Conservation (phyloP, 2,888 invertebrate species). For the Tolmerus cingulatus region DNA sequence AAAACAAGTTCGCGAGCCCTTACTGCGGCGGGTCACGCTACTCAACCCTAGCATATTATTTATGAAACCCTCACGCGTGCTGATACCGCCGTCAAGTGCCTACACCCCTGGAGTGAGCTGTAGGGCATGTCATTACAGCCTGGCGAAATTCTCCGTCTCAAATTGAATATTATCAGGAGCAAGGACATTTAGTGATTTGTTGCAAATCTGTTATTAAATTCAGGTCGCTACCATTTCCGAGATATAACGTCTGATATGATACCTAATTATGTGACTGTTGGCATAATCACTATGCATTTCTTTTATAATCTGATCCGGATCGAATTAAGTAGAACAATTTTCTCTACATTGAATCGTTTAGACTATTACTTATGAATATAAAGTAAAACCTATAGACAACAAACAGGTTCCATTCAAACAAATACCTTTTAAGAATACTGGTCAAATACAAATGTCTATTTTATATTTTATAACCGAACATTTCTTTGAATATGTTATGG, state of each 20-base stretch:
- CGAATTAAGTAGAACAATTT: too few species aligned
- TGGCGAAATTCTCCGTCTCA: background rate
- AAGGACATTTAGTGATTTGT: background rate
- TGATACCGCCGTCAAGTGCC: background rate
- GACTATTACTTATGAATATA: too few species aligned
- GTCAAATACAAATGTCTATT: too few species aligned
- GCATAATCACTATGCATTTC: background rate
- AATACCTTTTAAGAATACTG: too few species aligned
- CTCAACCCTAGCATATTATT: slow-evolving; percentile 29
- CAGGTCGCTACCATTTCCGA: background rate
- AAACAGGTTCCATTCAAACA: too few species aligned
- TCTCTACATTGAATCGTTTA: too few species aligned
- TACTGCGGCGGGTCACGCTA: slow-evolving; percentile 41
- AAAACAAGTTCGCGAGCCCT: slow-evolving; percentile 25
- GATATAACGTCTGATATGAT: background rate
- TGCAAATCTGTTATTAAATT: background rate
- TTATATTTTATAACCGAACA: too few species aligned
- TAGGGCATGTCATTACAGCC: background rate
- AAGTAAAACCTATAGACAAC: too few species aligned
- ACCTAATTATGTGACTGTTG: background rate
- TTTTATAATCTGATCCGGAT: too few species aligned
- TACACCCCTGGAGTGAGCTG: background rate
- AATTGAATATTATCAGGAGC: background rate
- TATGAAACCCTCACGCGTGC: slow-evolving; percentile 13
- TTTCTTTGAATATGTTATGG: too few species aligned